These are phyloP conservation scores for Phrynosoma platyrhinos DNA, from an alignment of 2,113 vertebrate species.

Conservation along the genomic window DNA sequence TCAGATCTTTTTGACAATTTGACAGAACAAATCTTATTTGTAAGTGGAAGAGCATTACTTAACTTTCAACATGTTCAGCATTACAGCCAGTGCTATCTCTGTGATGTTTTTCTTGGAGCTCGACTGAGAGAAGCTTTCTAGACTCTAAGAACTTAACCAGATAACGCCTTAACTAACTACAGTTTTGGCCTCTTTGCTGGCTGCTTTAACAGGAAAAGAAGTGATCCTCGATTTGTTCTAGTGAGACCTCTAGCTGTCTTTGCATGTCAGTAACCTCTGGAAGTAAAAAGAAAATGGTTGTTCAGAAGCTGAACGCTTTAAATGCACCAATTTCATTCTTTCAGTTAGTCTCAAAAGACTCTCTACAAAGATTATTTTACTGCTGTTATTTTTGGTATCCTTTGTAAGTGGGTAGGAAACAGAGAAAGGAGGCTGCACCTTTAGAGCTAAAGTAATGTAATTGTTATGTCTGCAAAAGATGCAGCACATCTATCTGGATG, in stretches of 20 bases:
- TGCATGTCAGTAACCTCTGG: slow-evolving; percentile 61
- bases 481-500: background rate
- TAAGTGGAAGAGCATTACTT: slow-evolving; percentile 1
- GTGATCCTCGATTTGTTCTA: slow-evolving; percentile 69
- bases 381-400: background rate
- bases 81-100: background rate
- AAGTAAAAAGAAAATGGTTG: slow-evolving; percentile 42
- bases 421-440: background rate
- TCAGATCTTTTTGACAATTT: background rate
- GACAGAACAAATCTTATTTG: background rate
- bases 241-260: slow-evolving; percentile 77
- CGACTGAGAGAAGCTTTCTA: background rate
- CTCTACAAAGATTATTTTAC: slow-evolving; percentile 13
- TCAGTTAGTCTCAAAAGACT: no score
- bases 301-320: slow-evolving; percentile 27
- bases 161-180: background rate
- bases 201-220: slow-evolving; percentile 37
- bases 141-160: slow-evolving; percentile 37
- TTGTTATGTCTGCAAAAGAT: background rate
- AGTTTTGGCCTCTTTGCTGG: background rate
- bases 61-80: slow-evolving; percentile 26
- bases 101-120: slow-evolving; percentile 15
- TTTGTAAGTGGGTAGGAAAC: background rate
- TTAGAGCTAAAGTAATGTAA: background rate
- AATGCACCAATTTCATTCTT: background rate